Evolutionary conservation across 2,113 vertebrate species (phyloP).

Genomic region (Miniopterus natalensis): DNA sequence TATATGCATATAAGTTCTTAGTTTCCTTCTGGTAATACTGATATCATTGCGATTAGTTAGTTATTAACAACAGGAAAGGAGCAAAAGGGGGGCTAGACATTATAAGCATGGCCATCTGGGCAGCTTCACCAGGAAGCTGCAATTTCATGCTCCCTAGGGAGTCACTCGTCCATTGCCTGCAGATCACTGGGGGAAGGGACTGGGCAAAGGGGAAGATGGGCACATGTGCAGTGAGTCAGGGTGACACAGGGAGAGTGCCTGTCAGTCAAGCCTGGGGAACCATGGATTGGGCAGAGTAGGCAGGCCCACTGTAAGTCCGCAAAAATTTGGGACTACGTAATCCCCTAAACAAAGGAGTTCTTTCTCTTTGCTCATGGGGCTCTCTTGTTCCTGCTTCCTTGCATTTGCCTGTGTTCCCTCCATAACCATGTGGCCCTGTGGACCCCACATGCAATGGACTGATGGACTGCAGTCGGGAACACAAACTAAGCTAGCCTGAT

Average conservation of each 20-base stretch:
- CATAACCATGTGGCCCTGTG: background rate
- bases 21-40: background rate
- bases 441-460: background rate
- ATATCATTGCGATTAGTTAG: too few relatives aligned
- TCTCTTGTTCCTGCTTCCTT: background rate
- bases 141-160: too few relatives aligned
- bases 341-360: background rate
- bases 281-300: background rate
- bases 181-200: too few relatives aligned
- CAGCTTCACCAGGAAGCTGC: too few relatives aligned
- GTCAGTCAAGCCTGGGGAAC: background rate
- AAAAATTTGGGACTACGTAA: background rate
- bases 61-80: too few relatives aligned
- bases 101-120: too few relatives aligned
- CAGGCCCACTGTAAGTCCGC: background rate
- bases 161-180: too few relatives aligned
- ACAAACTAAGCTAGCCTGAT: background rate
- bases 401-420: background rate
- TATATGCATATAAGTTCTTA: background rate
- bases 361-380: background rate
- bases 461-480: too few relatives aligned
- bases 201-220: background rate
- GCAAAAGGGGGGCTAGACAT: too few relatives aligned
- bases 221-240: background rate
- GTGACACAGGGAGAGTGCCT: background rate